Base-by-base conservation (phyloP, 2,888 invertebrate genomes). In the Dryobotodes eremita region DNA sequence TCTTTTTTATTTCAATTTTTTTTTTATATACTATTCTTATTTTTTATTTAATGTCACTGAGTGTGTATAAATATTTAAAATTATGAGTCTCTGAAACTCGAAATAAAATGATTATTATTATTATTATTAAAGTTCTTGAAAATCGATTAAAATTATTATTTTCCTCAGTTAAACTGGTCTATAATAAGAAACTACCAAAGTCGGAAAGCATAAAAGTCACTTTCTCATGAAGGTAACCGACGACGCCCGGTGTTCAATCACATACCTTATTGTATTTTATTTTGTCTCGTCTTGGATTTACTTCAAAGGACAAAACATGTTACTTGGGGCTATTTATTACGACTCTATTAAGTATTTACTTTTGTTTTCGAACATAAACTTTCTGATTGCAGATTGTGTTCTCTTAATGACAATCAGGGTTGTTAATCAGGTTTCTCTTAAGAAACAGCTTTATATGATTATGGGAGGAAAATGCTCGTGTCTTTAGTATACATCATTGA, bases 181-280 rank as follows among this genome's bases (percentile, higher is more conserved):
- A 0, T 31, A 50, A 36, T 3, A 36, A 6, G n/a, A 23, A 7
- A 11, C 46, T 57, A 68, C 31, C 2, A 69, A 82, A 79, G 53
- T 88, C 89, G 78, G 61, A 70, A 10, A 71, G 46, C 75, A 42
- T 88, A 90, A 91, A 90, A 69, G 86, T 69, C 83, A 71, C 71
- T 74, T 75, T 68, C 46, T 80, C 69, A 80, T 77, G 79, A 84
- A 85, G 85, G 86, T 88, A 89, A 82, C 85, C 84, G 88, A 87
- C 84, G 88, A 87, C 87, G 86, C 80, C 88, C 81, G 87, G 83
- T 90, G 90, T 90, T 90, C 92, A 91, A 92, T 92, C 89, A 91
- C 87, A 91, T 89, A 91, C 86, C 89, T 89, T 89, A 88, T 90
- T 91, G 90, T 91, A 89, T 89, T 92, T 88, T 87, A 90, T 88